Percentiles rank a stretch among this genome's conserved stretches.
Conservation (phyloP, 2,888 invertebrate species). For the Hyposoter dolosus region DNA sequence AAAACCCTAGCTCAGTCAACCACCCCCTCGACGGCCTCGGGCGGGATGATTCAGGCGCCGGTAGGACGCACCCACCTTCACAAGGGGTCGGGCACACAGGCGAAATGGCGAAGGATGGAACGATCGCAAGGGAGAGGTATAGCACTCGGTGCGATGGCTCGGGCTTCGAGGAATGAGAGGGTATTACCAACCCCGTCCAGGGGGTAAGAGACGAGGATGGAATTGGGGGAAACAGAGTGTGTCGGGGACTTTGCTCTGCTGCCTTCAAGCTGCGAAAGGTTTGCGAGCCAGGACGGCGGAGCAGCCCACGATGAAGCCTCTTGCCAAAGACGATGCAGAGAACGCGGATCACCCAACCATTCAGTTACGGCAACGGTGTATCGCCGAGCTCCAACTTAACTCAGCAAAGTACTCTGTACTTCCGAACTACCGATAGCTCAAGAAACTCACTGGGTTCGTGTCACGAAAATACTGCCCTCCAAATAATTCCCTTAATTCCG, state of each 20-base stretch:
- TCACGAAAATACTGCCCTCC: neutral
- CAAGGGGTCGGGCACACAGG: slow-evolving; percentile 72
- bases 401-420: slow-evolving; percentile 59
- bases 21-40: slow-evolving; percentile 80
- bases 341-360: slow-evolving; percentile 48
- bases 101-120: slow-evolving; percentile 65
- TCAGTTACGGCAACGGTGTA: slow-evolving; percentile 34
- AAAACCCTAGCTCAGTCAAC: slow-evolving; percentile 81
- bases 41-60: slow-evolving; percentile 85
- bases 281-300: slow-evolving; percentile 57
- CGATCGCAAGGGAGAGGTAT: slow-evolving; percentile 67
- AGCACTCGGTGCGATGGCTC: slow-evolving; percentile 66
- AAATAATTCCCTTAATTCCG: neutral
- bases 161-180: slow-evolving; percentile 66
- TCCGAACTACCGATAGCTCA: slow-evolving; percentile 47
- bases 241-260: slow-evolving; percentile 77
- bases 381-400: slow-evolving; percentile 55
- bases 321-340: slow-evolving; percentile 66
- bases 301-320: slow-evolving; percentile 63
- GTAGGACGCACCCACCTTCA: slow-evolving; percentile 85
- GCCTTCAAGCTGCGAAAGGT: slow-evolving; percentile 67
- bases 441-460: slow-evolving; percentile 21
- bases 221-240: slow-evolving; percentile 81
- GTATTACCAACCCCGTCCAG: slow-evolving; percentile 58
- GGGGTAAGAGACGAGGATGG: slow-evolving; percentile 71